Base-by-base conservation (phyloP, 1,140 invertebrate genomes). In the Pseudoatta argentina region DNA sequence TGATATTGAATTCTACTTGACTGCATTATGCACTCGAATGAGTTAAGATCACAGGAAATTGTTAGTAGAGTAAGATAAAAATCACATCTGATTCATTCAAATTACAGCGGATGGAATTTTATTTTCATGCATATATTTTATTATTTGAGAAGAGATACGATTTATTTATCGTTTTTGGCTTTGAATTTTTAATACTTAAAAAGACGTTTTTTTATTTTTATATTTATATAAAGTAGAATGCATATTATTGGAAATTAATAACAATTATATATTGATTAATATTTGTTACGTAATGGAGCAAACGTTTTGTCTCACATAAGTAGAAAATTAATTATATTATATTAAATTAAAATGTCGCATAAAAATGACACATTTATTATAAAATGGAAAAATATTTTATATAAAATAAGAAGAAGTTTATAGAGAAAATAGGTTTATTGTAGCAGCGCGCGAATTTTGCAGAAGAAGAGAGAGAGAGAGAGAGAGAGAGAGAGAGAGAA, bases 1-100 rank as follows among this genome's bases (percentile, higher is more conserved):
- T 64, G 16, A 12, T 39, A 27, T 6, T 39, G n/a, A 67, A n/a
- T 27, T 76, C 3, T 24, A 59, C 1, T 3, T 24, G 2, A 8
- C 6, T 0, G n/a, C 3, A 59, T 61, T 61, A 3, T 24, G 55
- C 55, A 30, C 3, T 44, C 18, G 18, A 63, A 64, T 10, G 24
- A 24, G 16, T 64, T 77, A 77, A 77, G 24, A 10, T 12, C 21
- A 24, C 18, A 48, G 55, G 21, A 77, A 64, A 77, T 64, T 16
- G 10, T 10, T 77, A 77, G 39, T 48, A 5, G 10, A 4, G 10
- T 5, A n/a, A 16, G 64, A 61, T n/a, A 77, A 48, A 77, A 77
- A 77, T 77, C 14, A 63, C 16, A 27, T 75, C 8, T 44, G 34
- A 77, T 21, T 77, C 16, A 77, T 5, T n/a, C 2, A 77, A 77